Percentiles rank a stretch among this genome's conserved stretches.
phyloP scores from a whole-genome alignment of 2,113 vertebrate species.

The Connochaetes taurinus region DNA sequence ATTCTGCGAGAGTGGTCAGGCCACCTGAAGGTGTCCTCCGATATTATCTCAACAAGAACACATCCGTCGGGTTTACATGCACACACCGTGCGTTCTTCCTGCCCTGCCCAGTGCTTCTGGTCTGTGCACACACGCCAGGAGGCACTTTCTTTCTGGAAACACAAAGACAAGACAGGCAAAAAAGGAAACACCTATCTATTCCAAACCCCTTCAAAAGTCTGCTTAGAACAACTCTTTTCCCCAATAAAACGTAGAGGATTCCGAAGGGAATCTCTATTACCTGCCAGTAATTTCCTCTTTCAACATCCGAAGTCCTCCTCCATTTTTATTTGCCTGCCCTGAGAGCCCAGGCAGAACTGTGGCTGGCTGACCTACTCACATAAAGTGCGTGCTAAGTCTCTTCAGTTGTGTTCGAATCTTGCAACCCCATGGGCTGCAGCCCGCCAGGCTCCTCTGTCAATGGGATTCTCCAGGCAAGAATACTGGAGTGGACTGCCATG shows the following conservation, averaged over 20 bases:
- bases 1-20: neutral
- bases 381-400: accelerated
- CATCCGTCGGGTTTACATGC: accelerated
- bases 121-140: too few species aligned
- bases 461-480: neutral
- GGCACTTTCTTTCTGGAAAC: neutral
- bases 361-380: accelerated
- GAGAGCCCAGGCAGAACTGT: neutral
- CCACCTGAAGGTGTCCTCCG: neutral
- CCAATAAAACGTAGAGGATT: neutral
- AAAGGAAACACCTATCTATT: neutral
- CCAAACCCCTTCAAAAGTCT: neutral
- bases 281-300: neutral
- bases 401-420: neutral
- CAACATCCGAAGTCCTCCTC: neutral
- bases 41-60: neutral
- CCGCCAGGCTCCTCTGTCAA: neutral
- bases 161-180: neutral
- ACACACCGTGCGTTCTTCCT: accelerated
- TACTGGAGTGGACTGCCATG: neutral
- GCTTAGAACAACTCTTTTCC: neutral
- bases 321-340: neutral
- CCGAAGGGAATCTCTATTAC: neutral
- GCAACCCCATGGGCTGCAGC: accelerated
- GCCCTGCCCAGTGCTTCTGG: neutral